Base-by-base conservation (phyloP, 2,113 vertebrate species). In the Formicarius rufipectus region DNA sequence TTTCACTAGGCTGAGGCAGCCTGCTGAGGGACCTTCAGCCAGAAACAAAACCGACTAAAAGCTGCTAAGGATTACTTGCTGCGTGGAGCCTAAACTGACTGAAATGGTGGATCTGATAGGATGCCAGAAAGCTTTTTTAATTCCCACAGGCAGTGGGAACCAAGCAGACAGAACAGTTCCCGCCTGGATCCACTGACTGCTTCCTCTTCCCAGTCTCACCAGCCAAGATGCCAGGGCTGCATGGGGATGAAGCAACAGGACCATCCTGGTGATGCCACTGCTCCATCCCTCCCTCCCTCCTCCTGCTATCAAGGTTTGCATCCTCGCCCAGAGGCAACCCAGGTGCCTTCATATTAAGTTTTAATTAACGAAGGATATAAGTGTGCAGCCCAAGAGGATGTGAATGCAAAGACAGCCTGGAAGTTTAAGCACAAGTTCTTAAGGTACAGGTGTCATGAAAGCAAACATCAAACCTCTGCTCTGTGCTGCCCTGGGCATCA, bases 191-290 rank as follows among this genome's bases (percentile, higher is more conserved):
- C 3, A 1, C 47, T 88, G 75, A 47, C 3, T 3, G 25, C 31
- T 66, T 56, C 50, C 18, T 87, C 69, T 52, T 49, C n/a, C 37
- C 4, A 14, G 39, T 21, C 55, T 9, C 30, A 20, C 15, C 1
- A 1, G 55, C 37, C 49, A 31, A 49, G 62, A 42, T 3, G 2
- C 33, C 7, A 1, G 39, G 24, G 21, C 30, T 6, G 4, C 17
- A 20, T 1, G 3, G 14, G 37, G 14, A 44, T 19, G 20, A 63
- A 33, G 67, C 12, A 85, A 49, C 71, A 55, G 66, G 42, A 55
- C 7, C 6, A 9, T 58, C 27, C 37, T 2, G 4, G 33, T 2
- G 0, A 62, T 23, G 1, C 16, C 30, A 20, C 44, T 6, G 30
- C 10, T 82, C 25, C n/a, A n/a, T n/a, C n/a, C 66, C 20, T 82